phyloP scores from a whole-genome alignment of 2,888 invertebrate genomes.

The Odontothrips loti region DNA sequence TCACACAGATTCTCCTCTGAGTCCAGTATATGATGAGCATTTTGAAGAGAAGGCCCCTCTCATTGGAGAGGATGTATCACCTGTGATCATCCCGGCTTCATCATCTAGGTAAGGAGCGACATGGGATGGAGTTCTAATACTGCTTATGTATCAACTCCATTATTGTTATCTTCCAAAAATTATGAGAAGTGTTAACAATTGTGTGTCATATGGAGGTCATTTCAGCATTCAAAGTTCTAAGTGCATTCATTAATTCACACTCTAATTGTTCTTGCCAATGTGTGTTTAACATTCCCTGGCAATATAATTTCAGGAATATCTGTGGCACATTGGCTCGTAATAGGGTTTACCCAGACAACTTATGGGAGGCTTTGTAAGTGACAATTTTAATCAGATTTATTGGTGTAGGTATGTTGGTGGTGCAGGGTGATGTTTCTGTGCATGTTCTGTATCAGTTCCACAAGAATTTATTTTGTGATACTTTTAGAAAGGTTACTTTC shows the following conservation, averaged over 20 bases:
- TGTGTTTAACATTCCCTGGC: no score
- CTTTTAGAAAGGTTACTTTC: no score
- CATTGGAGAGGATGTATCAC: not conserved
- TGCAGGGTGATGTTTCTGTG: no score
- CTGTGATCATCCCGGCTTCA: not conserved
- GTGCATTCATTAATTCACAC: no score
- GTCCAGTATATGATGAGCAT: not conserved
- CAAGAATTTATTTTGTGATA: no score
- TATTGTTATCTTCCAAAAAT: no score
- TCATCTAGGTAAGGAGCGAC: not conserved
- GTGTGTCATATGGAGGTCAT: no score
- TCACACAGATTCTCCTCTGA: not conserved
- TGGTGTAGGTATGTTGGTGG: not conserved
- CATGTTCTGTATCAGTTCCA: no score
- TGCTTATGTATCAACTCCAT: not conserved
- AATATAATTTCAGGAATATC: conserved; percentile 7
- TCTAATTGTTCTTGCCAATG: no score
- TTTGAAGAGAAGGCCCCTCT: not conserved
- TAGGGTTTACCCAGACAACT: not conserved
- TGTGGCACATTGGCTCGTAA: not conserved
- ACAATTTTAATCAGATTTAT: not conserved
- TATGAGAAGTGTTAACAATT: no score
- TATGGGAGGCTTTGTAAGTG: conserved; percentile 2
- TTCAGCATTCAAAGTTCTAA: no score
- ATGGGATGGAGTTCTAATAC: not conserved